phyloP scores from a whole-genome alignment of 1,140 invertebrate genomes.

The Pseudomyrmex dendroicus region DNA sequence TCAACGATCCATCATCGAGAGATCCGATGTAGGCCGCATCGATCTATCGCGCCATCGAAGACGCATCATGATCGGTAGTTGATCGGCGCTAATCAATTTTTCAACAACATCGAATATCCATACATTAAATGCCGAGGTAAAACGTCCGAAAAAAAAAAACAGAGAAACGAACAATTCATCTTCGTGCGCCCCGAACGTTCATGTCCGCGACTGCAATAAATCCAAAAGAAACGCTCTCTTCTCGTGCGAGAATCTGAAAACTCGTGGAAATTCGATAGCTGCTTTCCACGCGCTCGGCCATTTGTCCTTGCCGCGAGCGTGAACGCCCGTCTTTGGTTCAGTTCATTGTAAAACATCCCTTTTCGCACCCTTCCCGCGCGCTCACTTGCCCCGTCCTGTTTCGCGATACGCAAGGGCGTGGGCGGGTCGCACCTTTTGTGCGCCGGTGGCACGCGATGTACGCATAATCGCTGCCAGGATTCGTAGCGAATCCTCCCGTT shows the following conservation, averaged over 20 bases:
- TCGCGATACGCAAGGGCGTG: conserved; percentile 57
- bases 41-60: conserved; percentile 56
- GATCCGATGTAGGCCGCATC: conserved; percentile 53
- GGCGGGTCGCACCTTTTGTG: conserved; percentile 75
- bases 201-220: conserved; percentile 46
- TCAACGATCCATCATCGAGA: conserved; percentile 83
- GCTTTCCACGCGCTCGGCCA: conserved; percentile 60
- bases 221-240: conserved; percentile 46
- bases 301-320: conserved; percentile 78
- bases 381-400: conserved; percentile 56
- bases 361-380: conserved; percentile 72
- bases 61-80: conserved; percentile 48
- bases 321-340: conserved; percentile 78
- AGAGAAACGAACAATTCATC: conserved; percentile 12
- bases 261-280: conserved; percentile 25
- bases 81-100: conserved; percentile 56
- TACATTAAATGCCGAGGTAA: conserved; percentile 30
- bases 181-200: neutral
- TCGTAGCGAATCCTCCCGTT: conserved; percentile 46
- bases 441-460: conserved; percentile 82
- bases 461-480: conserved; percentile 80
- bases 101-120: conserved; percentile 27
- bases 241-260: conserved; percentile 63
- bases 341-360: conserved; percentile 84
- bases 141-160: neutral